Conservation (phyloP, 2,113 vertebrate species). For the Serilophus lunatus region DNA sequence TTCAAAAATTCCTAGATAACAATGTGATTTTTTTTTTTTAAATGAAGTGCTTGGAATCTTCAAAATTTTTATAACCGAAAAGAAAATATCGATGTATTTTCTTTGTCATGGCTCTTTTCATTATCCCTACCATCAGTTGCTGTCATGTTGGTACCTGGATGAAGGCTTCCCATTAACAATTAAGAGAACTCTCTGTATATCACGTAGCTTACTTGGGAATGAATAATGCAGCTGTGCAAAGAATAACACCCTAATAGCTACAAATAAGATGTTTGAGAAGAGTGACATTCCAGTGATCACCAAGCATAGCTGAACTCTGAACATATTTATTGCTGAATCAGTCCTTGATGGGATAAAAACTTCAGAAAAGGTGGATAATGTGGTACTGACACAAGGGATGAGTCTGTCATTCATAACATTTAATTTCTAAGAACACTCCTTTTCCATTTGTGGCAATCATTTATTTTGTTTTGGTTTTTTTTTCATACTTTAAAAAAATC, state of each 20-base stretch:
- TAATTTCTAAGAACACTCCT: background rate
- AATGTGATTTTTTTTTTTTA: background rate
- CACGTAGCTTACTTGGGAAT: background rate
- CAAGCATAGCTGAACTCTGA: background rate
- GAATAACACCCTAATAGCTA: background rate
- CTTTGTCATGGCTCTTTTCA: background rate
- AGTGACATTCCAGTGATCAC: background rate
- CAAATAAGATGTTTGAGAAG: background rate
- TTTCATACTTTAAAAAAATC: background rate
- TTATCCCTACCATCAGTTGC: background rate
- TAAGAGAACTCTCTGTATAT: background rate
- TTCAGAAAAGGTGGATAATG: background rate
- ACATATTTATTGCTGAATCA: background rate
- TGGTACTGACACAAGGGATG: background rate
- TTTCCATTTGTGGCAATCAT: background rate
- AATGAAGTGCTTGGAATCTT: background rate
- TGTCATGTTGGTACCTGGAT: background rate
- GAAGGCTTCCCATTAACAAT: background rate
- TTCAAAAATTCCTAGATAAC: background rate
- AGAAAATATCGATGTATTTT: background rate
- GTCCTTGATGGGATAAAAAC: background rate
- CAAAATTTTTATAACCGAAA: background rate
- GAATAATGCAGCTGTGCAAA: background rate
- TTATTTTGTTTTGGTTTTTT: fast-evolving
- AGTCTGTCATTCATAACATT: background rate